Evolutionary conservation across 2,888 invertebrate genomes (phyloP).

Genomic region (Matsumyia berberina): DNA sequence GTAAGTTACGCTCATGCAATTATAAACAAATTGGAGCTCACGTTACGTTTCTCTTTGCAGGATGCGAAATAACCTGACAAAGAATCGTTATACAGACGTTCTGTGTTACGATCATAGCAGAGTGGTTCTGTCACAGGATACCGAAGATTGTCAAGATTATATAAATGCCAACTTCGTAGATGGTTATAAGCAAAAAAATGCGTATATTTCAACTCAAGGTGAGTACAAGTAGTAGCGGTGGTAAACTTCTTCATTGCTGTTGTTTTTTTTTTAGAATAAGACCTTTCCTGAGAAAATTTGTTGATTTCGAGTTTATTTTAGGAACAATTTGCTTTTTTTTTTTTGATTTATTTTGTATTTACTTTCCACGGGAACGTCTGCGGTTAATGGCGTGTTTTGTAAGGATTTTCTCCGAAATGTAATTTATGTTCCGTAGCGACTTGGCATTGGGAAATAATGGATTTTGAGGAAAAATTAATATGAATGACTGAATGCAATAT

Average conservation of each 20-base stretch:
- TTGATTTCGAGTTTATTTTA: slow-evolving; percentile 4
- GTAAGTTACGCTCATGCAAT: slow-evolving; percentile 84
- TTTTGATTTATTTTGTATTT: slow-evolving; percentile 22
- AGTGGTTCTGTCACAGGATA: slow-evolving; percentile 91
- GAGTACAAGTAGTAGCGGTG: slow-evolving; percentile 35
- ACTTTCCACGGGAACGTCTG: not conserved
- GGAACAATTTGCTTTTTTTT: not conserved
- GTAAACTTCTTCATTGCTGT: not conserved
- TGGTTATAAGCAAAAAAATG: slow-evolving; percentile 98
- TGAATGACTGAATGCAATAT: not conserved
- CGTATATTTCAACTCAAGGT: slow-evolving; percentile 99
- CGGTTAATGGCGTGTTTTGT: slow-evolving; percentile 11
- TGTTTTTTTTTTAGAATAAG: not conserved
- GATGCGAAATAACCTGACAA: slow-evolving; percentile 89
- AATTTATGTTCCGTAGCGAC: slow-evolving; percentile 10
- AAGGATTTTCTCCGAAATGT: slow-evolving; percentile 36
- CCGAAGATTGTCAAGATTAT: slow-evolving; percentile 93
- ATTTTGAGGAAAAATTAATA: slow-evolving; percentile 1
- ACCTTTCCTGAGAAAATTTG: slow-evolving; percentile 6
- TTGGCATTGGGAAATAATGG: slow-evolving; percentile 16
- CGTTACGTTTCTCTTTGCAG: slow-evolving; percentile 81
- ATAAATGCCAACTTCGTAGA: slow-evolving; percentile 99
- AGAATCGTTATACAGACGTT: slow-evolving; percentile 97
- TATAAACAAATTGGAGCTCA: slow-evolving; percentile 5
- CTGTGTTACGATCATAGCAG: slow-evolving; percentile 98